These are phyloP conservation scores for Boulengeromyrus knoepffleri DNA, from an alignment of 2,113 vertebrate genomes.

Conservation along the genomic window DNA sequence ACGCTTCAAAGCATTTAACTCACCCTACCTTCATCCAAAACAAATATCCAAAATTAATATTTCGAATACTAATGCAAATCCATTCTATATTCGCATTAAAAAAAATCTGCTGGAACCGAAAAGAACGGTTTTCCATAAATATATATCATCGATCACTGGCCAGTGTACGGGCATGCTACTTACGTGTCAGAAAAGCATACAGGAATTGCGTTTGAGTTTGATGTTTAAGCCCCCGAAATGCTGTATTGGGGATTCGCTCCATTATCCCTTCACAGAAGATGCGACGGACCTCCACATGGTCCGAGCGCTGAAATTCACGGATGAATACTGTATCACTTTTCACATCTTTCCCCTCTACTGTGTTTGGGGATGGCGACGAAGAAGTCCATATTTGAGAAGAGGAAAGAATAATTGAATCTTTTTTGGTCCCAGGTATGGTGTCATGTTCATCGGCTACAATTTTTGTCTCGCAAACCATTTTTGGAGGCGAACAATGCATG, in stretches of 20 bases:
- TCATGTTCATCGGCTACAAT: constrained; percentile 90
- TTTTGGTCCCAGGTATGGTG: constrained; percentile 77
- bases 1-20: background rate
- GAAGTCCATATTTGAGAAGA: constrained; percentile 78
- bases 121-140: background rate
- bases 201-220: constrained; percentile 78
- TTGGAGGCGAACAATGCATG: constrained; percentile 92
- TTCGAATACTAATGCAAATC: background rate
- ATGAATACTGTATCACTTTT: constrained; percentile 69
- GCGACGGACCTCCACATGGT: constrained; percentile 78
- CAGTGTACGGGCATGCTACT: constrained; percentile 43
- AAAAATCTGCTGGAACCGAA: background rate
- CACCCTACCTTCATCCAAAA: background rate
- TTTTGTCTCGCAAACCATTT: constrained; percentile 98
- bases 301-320: constrained; percentile 79
- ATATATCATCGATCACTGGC: background rate
- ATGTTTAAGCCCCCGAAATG: constrained; percentile 79
- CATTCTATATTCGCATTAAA: background rate
- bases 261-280: constrained; percentile 93
- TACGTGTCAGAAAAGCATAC: constrained; percentile 81
- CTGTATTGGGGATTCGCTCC: constrained; percentile 91
- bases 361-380: constrained; percentile 49
- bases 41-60: background rate
- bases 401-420: constrained; percentile 73
- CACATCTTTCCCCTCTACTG: constrained; percentile 53